A percentile compares a stretch with the other conserved stretches of the same genome.
Evolutionary conservation across 1,140 invertebrate species (phyloP).

Genomic region (Monomorium pharaonis): DNA sequence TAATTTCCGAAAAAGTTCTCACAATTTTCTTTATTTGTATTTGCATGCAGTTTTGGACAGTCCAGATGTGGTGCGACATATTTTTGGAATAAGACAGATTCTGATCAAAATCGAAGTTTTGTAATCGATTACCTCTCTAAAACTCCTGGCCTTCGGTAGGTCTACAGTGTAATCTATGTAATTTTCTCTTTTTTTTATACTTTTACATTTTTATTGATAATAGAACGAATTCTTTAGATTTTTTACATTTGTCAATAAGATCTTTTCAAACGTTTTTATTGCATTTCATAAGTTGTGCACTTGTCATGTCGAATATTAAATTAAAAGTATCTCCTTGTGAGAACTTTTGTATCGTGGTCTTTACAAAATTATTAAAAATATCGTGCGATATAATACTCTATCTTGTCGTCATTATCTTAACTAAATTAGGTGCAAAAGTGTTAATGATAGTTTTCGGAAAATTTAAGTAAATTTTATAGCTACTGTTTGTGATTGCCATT

Average conservation of each 20-base stretch:
- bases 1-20: slow-evolving; percentile 72
- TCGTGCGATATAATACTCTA: slow-evolving; percentile 26
- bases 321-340: slow-evolving; percentile 57
- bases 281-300: slow-evolving; percentile 56
- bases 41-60: slow-evolving; percentile 85
- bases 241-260: slow-evolving; percentile 77
- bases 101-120: slow-evolving; percentile 80
- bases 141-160: slow-evolving; percentile 66
- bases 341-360: slow-evolving; percentile 59
- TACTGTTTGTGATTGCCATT: not conserved
- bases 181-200: slow-evolving; percentile 67
- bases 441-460: slow-evolving; percentile 65
- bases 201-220: slow-evolving; percentile 68
- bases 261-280: slow-evolving; percentile 58
- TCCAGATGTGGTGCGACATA: slow-evolving; percentile 81
- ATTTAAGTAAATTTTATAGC: slow-evolving; percentile 46
- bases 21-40: slow-evolving; percentile 83
- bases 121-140: slow-evolving; percentile 77
- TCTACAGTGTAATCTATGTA: slow-evolving; percentile 47
- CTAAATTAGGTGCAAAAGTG: slow-evolving; percentile 35
- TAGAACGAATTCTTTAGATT: slow-evolving; percentile 50
- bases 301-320: slow-evolving; percentile 43
- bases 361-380: slow-evolving; percentile 47
- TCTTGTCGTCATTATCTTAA: slow-evolving; percentile 46
- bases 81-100: slow-evolving; percentile 86